Base-by-base conservation (phyloP, 64 coral and sea anemone genomes). In the Astreopora myriophthalma region DNA sequence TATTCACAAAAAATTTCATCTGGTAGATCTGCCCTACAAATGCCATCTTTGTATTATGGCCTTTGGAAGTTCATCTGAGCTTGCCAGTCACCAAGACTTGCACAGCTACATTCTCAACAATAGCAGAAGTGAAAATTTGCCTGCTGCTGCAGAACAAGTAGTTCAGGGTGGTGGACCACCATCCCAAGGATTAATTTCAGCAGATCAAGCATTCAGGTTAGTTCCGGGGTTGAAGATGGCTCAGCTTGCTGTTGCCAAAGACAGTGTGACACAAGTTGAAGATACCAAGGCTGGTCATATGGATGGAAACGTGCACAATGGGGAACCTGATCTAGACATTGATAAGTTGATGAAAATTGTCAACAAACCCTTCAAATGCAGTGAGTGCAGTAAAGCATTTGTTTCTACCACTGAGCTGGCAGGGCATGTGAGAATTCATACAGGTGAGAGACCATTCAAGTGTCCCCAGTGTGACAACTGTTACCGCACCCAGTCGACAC, bases 21-120 rank as follows among this genome's bases (percentile, higher is more conserved):
- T 83, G 20, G 61, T 83, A 6, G 79, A 83, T 38, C 34, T 83
- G 32, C 79, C 79, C 3, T 64, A 24, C 79, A 83, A 60, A 22
- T 83, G 79, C 20, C 79, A 83, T 37, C 79, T 83, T 65, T 83
- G 79, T 34, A 61, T 83, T 10, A 83, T 83, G 79, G 79, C 79
- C 24, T 83, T 83, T 83, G 57, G 79, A 64, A 83, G 52, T 61
- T 31, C 79, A 1, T 65, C 79, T 23, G 79, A 83, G 34, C 57
- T 83, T 63, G 79, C 79, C 34, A 83, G 19, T 58, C 79, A 83
- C n/a, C 52, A 83, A 37, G 17, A 83, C 20, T 39, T 83, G 28
- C 79, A 83, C 22, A 63, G 55, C 26, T 63, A 30, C 28, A 63
- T 83, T 64, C 57, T 83, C 8, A 30, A 64, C 8, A 83, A 83